Conservation (phyloP, 2,888 invertebrate genomes). For the Plebejus melissa region DNA sequence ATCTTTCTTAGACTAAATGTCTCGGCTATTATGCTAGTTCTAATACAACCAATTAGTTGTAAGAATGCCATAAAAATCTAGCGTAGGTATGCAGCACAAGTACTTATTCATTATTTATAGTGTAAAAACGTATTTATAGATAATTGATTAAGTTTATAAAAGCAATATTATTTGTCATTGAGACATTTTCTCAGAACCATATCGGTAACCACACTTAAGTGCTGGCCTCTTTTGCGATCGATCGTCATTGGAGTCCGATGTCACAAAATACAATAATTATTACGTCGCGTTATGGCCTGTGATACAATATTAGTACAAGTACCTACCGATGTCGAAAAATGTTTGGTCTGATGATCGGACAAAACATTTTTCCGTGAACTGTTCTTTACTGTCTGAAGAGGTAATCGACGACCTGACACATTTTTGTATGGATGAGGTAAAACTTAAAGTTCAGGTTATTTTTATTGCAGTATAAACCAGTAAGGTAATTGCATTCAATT, state of each 20-base stretch:
- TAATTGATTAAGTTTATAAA: neutral
- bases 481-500: neutral
- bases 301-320: no score
- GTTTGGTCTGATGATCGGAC: no score
- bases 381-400: neutral
- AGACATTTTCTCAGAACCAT: neutral
- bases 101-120: conserved; percentile 4
- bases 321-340: no score
- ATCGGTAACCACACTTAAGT: neutral
- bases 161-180: neutral
- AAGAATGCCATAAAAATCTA: conserved; percentile 11
- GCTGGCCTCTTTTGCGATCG: neutral
- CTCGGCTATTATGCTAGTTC: neutral
- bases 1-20: neutral
- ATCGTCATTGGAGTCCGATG: no score
- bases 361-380: no score
- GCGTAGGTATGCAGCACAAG: neutral
- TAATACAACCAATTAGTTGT: neutral
- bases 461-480: neutral
- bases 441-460: neutral
- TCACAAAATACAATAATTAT: no score
- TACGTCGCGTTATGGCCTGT: no score
- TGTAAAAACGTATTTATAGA: neutral
- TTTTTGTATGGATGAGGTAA: neutral
- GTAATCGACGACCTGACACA: neutral